A percentile compares a stretch with the other conserved stretches of the same genome.
These are phyloP conservation scores for Malurus cyaneus DNA, from an alignment of 2,113 vertebrate species.

Conservation along the genomic window DNA sequence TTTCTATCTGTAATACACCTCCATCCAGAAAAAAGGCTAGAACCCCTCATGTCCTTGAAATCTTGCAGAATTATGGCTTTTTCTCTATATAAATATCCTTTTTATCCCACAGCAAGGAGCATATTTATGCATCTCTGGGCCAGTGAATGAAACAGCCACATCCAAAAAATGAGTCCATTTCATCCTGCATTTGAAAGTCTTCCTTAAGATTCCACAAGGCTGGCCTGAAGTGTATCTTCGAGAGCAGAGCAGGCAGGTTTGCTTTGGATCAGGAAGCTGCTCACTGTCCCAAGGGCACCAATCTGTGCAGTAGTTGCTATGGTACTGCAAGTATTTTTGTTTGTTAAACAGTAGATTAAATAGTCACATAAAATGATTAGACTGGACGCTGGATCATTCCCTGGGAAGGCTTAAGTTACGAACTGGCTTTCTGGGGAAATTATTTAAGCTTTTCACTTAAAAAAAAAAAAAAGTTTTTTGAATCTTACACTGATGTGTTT, in stretches of 20 bases:
- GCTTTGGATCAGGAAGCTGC: constrained; percentile 36
- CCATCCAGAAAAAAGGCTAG: not conserved
- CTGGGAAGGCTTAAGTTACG: constrained; percentile 61
- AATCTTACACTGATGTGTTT: not conserved
- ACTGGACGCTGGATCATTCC: constrained; percentile 41
- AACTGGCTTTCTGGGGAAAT: constrained; percentile 56
- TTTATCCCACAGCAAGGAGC: not conserved
- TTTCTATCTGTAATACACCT: not conserved
- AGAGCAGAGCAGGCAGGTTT: not conserved
- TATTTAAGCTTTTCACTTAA: constrained; percentile 52
- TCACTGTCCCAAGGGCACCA: not conserved
- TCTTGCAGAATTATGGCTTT: not conserved
- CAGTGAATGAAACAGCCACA: not conserved
- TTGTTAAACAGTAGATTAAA: constrained; percentile 68
- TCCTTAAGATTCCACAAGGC: not conserved
- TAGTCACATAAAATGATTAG: constrained; percentile 59
- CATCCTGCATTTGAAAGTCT: not conserved
- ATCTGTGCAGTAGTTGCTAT: constrained; percentile 63
- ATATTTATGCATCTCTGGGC: not conserved
- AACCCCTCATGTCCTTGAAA: not conserved
- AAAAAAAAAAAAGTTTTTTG: not conserved
- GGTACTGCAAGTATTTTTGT: constrained; percentile 62
- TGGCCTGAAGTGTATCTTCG: not conserved
- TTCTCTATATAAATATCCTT: too few relatives aligned
- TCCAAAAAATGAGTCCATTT: not conserved